Conservation (phyloP, 2,888 invertebrate genomes). For the Eupithecia pulchellata region DNA sequence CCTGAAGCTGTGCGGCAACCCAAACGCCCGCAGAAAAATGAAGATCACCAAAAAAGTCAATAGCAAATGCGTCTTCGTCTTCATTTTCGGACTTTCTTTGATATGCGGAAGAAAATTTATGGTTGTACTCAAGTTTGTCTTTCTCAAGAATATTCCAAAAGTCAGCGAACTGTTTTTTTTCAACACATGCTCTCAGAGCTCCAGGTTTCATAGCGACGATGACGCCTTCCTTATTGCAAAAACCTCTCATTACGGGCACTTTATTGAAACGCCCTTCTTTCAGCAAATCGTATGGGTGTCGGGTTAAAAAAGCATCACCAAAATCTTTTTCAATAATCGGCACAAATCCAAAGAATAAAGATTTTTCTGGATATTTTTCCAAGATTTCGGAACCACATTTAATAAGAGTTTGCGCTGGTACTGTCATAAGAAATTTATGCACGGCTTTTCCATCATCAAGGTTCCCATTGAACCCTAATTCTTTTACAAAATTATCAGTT, state of each 20-base stretch:
- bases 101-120: constrained; percentile 4
- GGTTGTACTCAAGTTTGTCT: constrained; percentile 7
- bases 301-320: constrained; percentile 55
- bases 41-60: constrained; percentile 54
- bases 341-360: constrained; percentile 59
- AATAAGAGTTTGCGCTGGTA: not conserved
- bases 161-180: constrained; percentile 5
- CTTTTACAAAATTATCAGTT: constrained; percentile 48
- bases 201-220: constrained; percentile 54
- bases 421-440: constrained; percentile 1
- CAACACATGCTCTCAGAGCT: not conserved
- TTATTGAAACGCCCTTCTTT: constrained; percentile 63
- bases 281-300: constrained; percentile 68
- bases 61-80: constrained; percentile 46
- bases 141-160: not conserved
- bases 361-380: constrained; percentile 35
- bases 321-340: constrained; percentile 65
- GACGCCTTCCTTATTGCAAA: constrained; percentile 76
- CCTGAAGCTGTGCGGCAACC: constrained; percentile 43
- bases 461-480: constrained; percentile 54
- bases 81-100: constrained; percentile 28
- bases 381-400: not conserved
- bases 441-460: constrained; percentile 42
- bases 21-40: constrained; percentile 59
- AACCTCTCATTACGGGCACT: constrained; percentile 79